Base-by-base conservation (phyloP, 2,888 invertebrate genomes). In the Spisula subtruncata region DNA sequence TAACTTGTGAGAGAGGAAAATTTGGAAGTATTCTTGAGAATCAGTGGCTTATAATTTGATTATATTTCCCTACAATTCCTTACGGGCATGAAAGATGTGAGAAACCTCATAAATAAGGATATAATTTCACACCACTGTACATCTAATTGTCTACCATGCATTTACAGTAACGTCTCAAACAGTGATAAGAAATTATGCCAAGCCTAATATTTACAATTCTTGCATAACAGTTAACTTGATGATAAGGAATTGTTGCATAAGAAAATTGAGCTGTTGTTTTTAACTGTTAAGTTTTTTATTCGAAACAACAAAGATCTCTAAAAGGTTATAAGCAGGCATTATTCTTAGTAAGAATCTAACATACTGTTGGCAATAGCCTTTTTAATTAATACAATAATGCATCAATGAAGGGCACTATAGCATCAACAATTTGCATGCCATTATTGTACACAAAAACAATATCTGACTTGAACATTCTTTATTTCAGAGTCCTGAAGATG, bases 351-450 rank as follows among this genome's bases (percentile, higher is more conserved):
- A n/a, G n/a, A n/a, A n/a, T n/a, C n/a, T n/a, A n/a, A 75, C 75
- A 75, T 75, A 75, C 32, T 75, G 32, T 32, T 35, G 75, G 75
- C 75, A 75, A 75, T 32, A 18, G 32, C 35, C 75, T 18, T 75
- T 35, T 8, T 32, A 75, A 35, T 75, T 66, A 41, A 41, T 41
- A 41, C 41, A 41, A 75, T 41, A 41, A 41, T 41, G 41, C 8
- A 41, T 41, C 2, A 41, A 41, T 41, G 41, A 41, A 41, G 41
- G 41, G 41, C 2, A 41, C 41, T 8, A 41, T 41, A 5, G 2
- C 4, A 41, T 41, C 41, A 2, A 8, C 41, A 75, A 32, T 14
- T 12, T 32, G 32, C 16, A 12, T 75, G 16, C 35, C 4, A 18
- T 32, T 32, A 18, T 5, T 25, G 32, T 35, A 12, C 4, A 20